These are phyloP conservation scores for Eumerus sabulonum DNA, from an alignment of 2,888 invertebrate genomes.

Conservation along the genomic window DNA sequence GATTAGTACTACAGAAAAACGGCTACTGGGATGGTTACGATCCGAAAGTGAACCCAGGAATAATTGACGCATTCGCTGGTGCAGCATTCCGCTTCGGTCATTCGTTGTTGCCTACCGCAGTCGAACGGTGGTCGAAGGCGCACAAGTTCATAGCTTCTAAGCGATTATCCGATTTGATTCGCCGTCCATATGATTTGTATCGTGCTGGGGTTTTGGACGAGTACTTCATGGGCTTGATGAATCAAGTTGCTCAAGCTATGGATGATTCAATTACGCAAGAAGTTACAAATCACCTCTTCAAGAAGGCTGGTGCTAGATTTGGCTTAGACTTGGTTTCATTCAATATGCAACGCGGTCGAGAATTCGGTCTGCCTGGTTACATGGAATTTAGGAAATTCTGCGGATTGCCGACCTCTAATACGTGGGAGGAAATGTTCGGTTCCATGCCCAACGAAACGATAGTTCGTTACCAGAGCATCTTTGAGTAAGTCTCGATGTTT, in stretches of 20 bases:
- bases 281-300: slow-evolving; percentile 95
- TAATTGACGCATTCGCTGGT: slow-evolving; percentile 93
- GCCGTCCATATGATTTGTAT: slow-evolving; percentile 93
- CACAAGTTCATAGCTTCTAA: slow-evolving; percentile 96
- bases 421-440: slow-evolving; percentile 88
- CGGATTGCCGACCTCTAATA: slow-evolving; percentile 88
- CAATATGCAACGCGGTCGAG: slow-evolving; percentile 95
- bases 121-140: slow-evolving; percentile 96
- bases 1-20: slow-evolving; percentile 89
- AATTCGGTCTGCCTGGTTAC: slow-evolving; percentile 94
- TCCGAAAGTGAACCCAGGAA: slow-evolving; percentile 90
- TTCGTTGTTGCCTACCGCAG: slow-evolving; percentile 92
- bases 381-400: slow-evolving; percentile 96
- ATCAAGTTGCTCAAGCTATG: slow-evolving; percentile 96
- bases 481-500: slow-evolving; percentile 82
- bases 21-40: slow-evolving; percentile 84
- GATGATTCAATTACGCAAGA: slow-evolving; percentile 94
- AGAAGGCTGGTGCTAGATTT: slow-evolving; percentile 85
- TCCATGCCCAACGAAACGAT: slow-evolving; percentile 94
- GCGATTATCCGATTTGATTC: slow-evolving; percentile 91
- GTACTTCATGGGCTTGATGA: slow-evolving; percentile 95
- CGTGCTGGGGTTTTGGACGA: slow-evolving; percentile 94
- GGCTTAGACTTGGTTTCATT: slow-evolving; percentile 95
- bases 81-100: slow-evolving; percentile 96
- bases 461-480: slow-evolving; percentile 89